Conservation (phyloP, 1,140 invertebrate genomes). For the Goniozus legneri region DNA sequence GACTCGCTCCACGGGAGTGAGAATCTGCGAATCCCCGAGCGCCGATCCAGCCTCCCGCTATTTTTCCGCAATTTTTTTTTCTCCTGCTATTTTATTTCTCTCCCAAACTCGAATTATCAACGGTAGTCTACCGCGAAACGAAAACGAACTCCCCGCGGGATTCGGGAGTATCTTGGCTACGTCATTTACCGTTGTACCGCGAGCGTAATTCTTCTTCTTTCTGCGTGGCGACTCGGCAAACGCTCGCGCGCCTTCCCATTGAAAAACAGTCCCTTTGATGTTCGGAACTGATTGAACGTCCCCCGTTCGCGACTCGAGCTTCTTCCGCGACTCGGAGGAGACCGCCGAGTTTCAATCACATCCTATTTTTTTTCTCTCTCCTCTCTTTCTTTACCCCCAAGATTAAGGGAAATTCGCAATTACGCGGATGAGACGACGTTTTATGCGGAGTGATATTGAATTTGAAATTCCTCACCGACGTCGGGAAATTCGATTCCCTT, state of each 20-base stretch:
- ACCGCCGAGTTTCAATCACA: conserved; percentile 31
- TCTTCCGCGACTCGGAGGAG: too few species aligned
- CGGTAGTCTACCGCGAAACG: neutral
- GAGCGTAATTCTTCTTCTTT: conserved; percentile 28
- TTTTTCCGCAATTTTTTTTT: too few species aligned
- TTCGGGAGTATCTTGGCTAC: conserved; percentile 4
- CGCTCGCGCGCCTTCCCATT: conserved; percentile 15
- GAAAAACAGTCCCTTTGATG: conserved; percentile 33
- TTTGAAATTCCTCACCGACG: too few species aligned
- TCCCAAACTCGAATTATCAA: conserved; percentile 8
- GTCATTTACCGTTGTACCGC: conserved; percentile 21
- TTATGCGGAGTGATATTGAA: conserved; percentile 12
- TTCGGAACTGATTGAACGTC: conserved; percentile 30
- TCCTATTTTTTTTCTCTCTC: conserved; percentile 22
- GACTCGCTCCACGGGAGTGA: too few species aligned
- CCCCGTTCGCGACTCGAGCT: too few species aligned
- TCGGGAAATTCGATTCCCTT: too few species aligned
- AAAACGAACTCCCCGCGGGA: conserved; percentile 7
- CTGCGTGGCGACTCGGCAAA: too few species aligned
- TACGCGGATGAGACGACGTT: conserved; percentile 28
- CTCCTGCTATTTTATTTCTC: conserved; percentile 4
- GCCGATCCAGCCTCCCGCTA: conserved; percentile 10
- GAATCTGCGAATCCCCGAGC: conserved; percentile 6
- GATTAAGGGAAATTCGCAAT: conserved; percentile 42
- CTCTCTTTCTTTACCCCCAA: too few species aligned